These are phyloP conservation scores for Agrotis clavis DNA, from an alignment of 2,888 invertebrate genomes.

Conservation along the genomic window DNA sequence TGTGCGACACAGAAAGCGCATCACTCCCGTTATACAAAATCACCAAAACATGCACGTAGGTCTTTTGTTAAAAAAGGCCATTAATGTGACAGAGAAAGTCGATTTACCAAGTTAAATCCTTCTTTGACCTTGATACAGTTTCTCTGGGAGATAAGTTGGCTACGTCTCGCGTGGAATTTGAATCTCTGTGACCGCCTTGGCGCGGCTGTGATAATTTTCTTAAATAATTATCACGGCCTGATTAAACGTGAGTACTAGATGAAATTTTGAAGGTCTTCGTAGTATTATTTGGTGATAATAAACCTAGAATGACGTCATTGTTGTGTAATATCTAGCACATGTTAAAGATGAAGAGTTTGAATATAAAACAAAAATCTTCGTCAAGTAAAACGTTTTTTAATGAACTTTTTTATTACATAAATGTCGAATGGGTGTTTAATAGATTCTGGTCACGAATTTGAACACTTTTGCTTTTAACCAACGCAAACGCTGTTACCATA, in stretches of 20 bases:
- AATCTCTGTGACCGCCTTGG: conserved; percentile 67
- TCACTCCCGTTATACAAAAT: conserved; percentile 50
- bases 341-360: conserved; percentile 17
- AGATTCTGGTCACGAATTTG: conserved; percentile 47
- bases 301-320: conserved; percentile 44
- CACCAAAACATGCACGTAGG: conserved; percentile 64
- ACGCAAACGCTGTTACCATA: conserved; percentile 6
- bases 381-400: conserved; percentile 18
- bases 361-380: not conserved
- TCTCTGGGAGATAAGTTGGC: conserved; percentile 60
- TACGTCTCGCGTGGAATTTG: conserved; percentile 61
- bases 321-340: conserved; percentile 31
- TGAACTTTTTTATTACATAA: conserved; percentile 28
- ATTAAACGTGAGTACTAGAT: conserved; percentile 65
- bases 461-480: conserved; percentile 31
- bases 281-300: conserved; percentile 48
- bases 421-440: conserved; percentile 34
- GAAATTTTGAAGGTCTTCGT: conserved; percentile 61
- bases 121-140: conserved; percentile 69
- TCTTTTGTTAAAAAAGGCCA: conserved; percentile 51
- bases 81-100: conserved; percentile 67
- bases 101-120: conserved; percentile 46
- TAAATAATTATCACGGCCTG: conserved; percentile 72
- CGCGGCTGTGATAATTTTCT: conserved; percentile 69
- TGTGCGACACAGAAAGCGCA: conserved; percentile 49